Base-by-base conservation (phyloP, 2,113 vertebrate species). In the Lucifuga dentata region DNA sequence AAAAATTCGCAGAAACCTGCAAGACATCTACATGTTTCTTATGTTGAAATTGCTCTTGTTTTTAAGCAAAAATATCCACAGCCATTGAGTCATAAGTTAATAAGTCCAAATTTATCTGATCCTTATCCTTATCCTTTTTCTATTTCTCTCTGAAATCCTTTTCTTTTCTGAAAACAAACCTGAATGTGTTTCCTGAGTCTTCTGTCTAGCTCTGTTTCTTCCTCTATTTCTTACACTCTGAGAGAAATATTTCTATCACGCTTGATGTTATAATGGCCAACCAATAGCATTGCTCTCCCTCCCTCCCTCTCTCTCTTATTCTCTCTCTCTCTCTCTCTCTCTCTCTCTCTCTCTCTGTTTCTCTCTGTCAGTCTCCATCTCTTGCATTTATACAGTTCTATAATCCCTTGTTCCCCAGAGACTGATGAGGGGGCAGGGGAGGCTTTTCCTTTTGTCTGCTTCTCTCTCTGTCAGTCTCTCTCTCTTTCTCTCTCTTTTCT, bases 391-490 rank as follows among this genome's bases (percentile, higher is more conserved):
- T 74, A 78, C 78, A 84, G 89, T 87, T 86, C 73, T 68, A 87
- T 90, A 88, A 88, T 90, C 83, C 56, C 77, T 80, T 43, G 55
- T 73, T 88, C 88, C 87, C 74, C 39, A 45, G 74, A 78, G 88
- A 87, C 74, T 57, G 80, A 72, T 78, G 83, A 85, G 83, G 84
- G 73, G 83, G 89, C 81, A 82, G 86, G 84, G 86, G 79, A 77
- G 59, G 52, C 71, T 80, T 73, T 70, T 63, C 76, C 78, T 80
- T 79, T 83, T 81, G 72, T 91, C 76, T 89, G 44, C 40, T 35
- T 77, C 60, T 70, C 44, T 68, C 44, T 76, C 35, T 59, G 67
- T 56, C 40, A 61, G 40, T 81, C 24, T 60, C 29, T 63, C 39
- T 73, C 11, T 69, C 17, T 11, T 50, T 63, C 49, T 38, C 44